Conservation (phyloP, 2,888 invertebrate species). For the Punctoribates punctum region DNA sequence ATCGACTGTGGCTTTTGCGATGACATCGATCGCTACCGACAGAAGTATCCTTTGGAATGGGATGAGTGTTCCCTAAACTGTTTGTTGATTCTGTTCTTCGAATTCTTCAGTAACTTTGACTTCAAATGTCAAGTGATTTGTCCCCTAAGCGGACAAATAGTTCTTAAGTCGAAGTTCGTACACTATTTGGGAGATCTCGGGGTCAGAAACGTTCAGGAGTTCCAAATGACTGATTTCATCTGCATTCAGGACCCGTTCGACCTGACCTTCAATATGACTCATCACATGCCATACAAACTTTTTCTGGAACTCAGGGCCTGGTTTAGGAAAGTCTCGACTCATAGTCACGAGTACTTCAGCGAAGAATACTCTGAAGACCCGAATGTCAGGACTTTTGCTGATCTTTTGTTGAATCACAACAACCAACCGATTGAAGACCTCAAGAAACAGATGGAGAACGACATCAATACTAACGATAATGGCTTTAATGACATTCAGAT, state of each 20-base stretch:
- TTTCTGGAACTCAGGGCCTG: neutral
- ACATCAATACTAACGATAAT: neutral
- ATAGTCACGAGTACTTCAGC: neutral
- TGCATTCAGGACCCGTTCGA: slow-evolving; percentile 27
- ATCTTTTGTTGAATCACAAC: neutral
- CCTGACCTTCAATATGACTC: slow-evolving; percentile 11
- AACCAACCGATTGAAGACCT: neutral
- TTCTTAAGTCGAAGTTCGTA: neutral
- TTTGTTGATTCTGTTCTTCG: neutral
- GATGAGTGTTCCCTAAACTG: neutral
- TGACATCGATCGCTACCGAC: neutral
- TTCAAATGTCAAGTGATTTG: neutral
- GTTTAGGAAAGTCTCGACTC: neutral
- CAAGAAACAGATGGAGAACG: neutral
- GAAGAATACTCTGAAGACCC: neutral
- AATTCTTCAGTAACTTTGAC: neutral
- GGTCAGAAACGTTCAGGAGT: neutral
- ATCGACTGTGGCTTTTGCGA: slow-evolving; percentile 1
- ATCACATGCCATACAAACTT: neutral
- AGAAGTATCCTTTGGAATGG: neutral
- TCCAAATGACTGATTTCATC: neutral
- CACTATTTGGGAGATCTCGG: neutral
- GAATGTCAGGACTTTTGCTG: neutral
- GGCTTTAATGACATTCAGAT: neutral
- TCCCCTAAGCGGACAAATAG: neutral